These are phyloP conservation scores for Apantesis nais DNA, from an alignment of 2,888 invertebrate species.

Conservation along the genomic window DNA sequence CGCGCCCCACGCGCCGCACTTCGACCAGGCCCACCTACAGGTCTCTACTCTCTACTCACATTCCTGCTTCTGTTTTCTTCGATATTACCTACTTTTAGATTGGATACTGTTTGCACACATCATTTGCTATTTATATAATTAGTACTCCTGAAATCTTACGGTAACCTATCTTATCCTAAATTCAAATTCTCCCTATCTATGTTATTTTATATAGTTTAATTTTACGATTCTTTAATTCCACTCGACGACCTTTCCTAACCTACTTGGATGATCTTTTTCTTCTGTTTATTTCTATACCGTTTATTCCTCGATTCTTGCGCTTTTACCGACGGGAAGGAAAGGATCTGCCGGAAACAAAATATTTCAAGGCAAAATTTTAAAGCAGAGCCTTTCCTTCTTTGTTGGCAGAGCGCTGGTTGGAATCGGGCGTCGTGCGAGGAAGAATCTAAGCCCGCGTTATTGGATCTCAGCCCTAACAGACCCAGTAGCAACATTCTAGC, in stretches of 20 bases:
- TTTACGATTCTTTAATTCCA: background rate
- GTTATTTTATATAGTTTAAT: background rate
- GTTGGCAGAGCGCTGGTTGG: conserved; percentile 85
- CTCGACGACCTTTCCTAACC: background rate
- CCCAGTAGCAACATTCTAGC: conserved; percentile 54
- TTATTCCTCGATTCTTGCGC: conserved; percentile 23
- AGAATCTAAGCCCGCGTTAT: conserved; percentile 51
- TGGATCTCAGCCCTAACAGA: conserved; percentile 56
- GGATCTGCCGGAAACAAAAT: conserved; percentile 69
- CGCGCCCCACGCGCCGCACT: conserved; percentile 62
- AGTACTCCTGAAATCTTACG: background rate
- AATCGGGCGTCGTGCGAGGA: conserved; percentile 40
- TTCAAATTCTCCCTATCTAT: background rate
- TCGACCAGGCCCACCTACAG: conserved; percentile 78
- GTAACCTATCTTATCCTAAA: background rate
- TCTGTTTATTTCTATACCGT: conserved; percentile 50
- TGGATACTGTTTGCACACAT: background rate
- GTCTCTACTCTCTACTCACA: conserved; percentile 50
- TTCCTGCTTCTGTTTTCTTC: background rate
- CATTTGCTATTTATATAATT: background rate
- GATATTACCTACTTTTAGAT: background rate
- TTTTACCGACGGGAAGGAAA: conserved; percentile 77
- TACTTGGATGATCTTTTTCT: conserved; percentile 72
- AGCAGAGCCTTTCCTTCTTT: conserved; percentile 88
- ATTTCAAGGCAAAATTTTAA: conserved; percentile 48